These are phyloP conservation scores for Muscicapa comitata DNA, from an alignment of 2,797 vertebrate genomes.

Conservation along the genomic window DNA sequence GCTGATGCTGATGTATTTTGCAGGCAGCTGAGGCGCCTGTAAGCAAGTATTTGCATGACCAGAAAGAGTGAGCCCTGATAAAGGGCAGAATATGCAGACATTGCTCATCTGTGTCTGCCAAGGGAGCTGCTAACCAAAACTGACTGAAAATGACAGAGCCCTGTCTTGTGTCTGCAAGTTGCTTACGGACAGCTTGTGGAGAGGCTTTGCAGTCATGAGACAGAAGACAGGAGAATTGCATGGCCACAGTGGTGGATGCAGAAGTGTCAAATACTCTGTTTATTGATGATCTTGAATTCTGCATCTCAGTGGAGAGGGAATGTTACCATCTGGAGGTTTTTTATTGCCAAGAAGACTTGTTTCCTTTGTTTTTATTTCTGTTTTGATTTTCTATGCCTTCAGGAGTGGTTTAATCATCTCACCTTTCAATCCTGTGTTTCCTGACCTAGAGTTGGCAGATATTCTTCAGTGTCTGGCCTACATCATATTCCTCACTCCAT, in stretches of 20 bases:
- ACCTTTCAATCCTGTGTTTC: conserved; percentile 32
- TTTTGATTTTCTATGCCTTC: conserved; percentile 29
- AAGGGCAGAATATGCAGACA: background rate
- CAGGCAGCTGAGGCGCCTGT: background rate
- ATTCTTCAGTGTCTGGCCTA: background rate
- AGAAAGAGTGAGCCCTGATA: background rate
- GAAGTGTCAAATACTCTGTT: background rate
- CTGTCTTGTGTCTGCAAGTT: background rate
- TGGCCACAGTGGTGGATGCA: background rate
- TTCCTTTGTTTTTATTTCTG: conserved; percentile 35
- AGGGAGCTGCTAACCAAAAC: background rate
- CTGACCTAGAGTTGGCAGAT: conserved; percentile 18
- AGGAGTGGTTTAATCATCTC: background rate
- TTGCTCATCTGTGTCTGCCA: background rate
- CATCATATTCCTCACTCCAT: background rate
- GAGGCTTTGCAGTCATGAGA: background rate
- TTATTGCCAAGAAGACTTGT: conserved; percentile 23
- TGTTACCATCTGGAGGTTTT: conserved; percentile 39
- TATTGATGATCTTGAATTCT: background rate
- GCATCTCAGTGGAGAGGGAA: background rate
- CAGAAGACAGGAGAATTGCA: background rate
- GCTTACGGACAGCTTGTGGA: background rate
- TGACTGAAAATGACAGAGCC: background rate
- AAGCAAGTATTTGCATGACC: background rate
- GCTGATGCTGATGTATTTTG: background rate